Percentiles rank a stretch among this genome's conserved stretches.
Conservation (phyloP, 1,140 invertebrate species). For the Drosophila tropicalis region DNA sequence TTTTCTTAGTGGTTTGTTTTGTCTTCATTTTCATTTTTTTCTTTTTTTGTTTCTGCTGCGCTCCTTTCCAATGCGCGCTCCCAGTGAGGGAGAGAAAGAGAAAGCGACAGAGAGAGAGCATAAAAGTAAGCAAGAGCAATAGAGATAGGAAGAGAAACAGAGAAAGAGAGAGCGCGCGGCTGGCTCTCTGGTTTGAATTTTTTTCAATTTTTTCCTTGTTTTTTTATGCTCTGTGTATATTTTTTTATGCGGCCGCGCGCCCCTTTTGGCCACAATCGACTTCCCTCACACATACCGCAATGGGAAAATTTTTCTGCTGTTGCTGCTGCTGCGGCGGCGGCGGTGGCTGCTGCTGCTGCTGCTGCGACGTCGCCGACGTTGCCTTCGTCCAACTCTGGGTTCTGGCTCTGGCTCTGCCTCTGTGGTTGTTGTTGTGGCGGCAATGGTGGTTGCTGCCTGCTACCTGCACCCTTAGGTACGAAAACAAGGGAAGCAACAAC, state of each 20-base stretch:
- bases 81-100: slow-evolving; percentile 35
- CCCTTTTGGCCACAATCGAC: slow-evolving; percentile 67
- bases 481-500: slow-evolving; percentile 6
- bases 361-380: slow-evolving; percentile 38
- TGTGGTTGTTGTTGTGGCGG: slow-evolving; percentile 77
- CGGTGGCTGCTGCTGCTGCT: slow-evolving; percentile 82
- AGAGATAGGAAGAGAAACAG: slow-evolving; percentile 29
- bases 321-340: slow-evolving; percentile 76
- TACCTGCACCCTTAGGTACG: slow-evolving; percentile 75
- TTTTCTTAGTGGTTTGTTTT: slow-evolving; percentile 48
- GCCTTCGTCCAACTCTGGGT: not conserved
- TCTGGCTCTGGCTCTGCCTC: slow-evolving; percentile 2
- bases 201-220: slow-evolving; percentile 35
- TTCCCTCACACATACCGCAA: slow-evolving; percentile 66
- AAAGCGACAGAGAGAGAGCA: not conserved
- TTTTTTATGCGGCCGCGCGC: slow-evolving; percentile 55
- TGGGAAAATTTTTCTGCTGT: slow-evolving; percentile 83
- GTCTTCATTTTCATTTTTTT: slow-evolving; percentile 37
- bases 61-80: slow-evolving; percentile 60
- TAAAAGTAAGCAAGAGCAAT: slow-evolving; percentile 22
- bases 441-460: slow-evolving; percentile 82
- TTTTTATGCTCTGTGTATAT: slow-evolving; percentile 35
- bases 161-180: slow-evolving; percentile 22
- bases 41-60: slow-evolving; percentile 49
- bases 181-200: slow-evolving; percentile 42